These are phyloP conservation scores for Dromas ardeola DNA, from an alignment of 2,113 vertebrate species.

Conservation along the genomic window DNA sequence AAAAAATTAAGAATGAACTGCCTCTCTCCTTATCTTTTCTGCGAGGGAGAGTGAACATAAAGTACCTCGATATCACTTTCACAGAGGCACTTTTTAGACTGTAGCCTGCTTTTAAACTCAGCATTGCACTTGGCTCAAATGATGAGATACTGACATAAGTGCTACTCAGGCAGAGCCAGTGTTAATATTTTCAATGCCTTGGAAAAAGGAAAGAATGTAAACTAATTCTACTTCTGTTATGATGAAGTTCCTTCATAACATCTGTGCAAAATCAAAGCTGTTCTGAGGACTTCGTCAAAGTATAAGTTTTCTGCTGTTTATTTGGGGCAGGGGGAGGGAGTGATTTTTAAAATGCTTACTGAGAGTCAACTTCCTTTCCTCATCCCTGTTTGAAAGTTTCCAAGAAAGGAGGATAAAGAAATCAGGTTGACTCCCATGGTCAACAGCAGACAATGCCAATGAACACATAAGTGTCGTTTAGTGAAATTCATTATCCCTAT, in stretches of 20 bases:
- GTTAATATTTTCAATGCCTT: slow-evolving; percentile 31
- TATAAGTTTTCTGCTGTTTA: slow-evolving; percentile 39
- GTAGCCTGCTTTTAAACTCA: not conserved
- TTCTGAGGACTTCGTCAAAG: not conserved
- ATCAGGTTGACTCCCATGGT: slow-evolving; percentile 41
- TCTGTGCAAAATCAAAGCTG: slow-evolving; percentile 34
- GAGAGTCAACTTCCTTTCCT: slow-evolving; percentile 44
- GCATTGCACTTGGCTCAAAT: not conserved
- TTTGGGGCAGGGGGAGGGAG: not conserved
- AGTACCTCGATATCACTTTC: not conserved
- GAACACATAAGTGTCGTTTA: not conserved
- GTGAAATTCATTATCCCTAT: not conserved
- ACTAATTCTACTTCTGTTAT: not conserved
- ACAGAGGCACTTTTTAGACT: not conserved
- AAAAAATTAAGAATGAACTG: not conserved
- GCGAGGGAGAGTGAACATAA: not conserved
- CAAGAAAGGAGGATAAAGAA: slow-evolving; percentile 17
- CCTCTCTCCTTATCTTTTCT: not conserved
- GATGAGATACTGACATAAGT: not conserved
- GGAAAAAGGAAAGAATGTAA: slow-evolving; percentile 7
- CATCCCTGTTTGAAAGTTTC: slow-evolving; percentile 20
- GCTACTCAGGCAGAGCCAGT: not conserved
- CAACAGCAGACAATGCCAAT: not conserved
- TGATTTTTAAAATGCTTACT: slow-evolving; percentile 27
- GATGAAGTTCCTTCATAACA: slow-evolving; percentile 8